Conservation (phyloP, 30 jellyfish, hydroid and myxozoan species). For the Aurelia sp. region DNA sequence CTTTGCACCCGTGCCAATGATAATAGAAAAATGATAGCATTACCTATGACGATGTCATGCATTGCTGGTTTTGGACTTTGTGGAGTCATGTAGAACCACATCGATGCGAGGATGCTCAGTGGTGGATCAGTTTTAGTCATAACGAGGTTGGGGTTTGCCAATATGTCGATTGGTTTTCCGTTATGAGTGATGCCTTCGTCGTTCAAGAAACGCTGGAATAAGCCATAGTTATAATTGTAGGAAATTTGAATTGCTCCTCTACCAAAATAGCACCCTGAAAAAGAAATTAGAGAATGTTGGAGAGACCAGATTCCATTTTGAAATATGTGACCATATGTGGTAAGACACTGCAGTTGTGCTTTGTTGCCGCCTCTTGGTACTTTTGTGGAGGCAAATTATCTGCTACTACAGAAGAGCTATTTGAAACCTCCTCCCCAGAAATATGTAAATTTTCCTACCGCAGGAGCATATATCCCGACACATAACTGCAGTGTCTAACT, state of each 20-base stretch:
- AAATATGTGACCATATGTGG: too few species aligned
- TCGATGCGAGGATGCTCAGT: conserved; percentile 89
- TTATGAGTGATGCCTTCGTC: conserved; percentile 85
- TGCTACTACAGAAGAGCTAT: too few species aligned
- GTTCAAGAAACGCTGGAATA: conserved; percentile 86
- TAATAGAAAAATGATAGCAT: neutral
- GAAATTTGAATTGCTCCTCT: conserved; percentile 97
- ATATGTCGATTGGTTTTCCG: conserved; percentile 83
- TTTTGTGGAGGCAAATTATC: too few species aligned
- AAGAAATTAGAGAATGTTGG: too few species aligned
- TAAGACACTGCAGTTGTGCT: too few species aligned
- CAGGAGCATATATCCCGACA: too few species aligned
- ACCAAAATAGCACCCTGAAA: conserved; percentile 89
- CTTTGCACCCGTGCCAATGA: neutral
- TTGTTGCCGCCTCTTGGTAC: too few species aligned
- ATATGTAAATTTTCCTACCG: too few species aligned
- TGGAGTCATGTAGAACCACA: conserved; percentile 97
- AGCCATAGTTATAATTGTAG: conserved; percentile 87
- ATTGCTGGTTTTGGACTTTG: conserved; percentile 96
- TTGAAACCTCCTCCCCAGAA: too few species aligned
- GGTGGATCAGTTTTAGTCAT: conserved; percentile 97
- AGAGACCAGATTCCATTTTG: too few species aligned
- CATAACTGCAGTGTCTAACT: too few species aligned
- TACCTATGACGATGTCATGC: conserved; percentile 95
- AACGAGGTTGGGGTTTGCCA: conserved; percentile 81